Conservation (phyloP, 2,797 vertebrate genomes). For the Decapterus maruadsi region DNA sequence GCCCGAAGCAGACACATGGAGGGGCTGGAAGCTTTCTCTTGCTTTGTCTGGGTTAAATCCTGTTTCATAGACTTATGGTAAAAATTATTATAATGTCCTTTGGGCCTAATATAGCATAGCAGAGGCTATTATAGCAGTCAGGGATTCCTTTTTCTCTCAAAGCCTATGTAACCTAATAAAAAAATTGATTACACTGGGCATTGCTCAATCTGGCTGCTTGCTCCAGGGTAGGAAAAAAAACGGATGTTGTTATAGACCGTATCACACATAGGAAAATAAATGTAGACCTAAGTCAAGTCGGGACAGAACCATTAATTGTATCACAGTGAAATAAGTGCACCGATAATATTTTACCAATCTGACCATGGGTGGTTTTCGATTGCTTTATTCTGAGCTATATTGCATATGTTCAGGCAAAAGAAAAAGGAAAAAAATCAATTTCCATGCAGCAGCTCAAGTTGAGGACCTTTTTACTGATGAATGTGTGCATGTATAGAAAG, state of each 20-base stretch:
- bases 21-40: constrained; percentile 18
- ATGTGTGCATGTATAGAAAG: constrained; percentile 1
- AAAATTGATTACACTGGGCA: constrained; percentile 58
- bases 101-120: constrained; percentile 43
- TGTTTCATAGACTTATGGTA: constrained; percentile 41
- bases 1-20: neutral
- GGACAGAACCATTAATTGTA: constrained; percentile 31
- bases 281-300: constrained; percentile 5
- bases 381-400: neutral
- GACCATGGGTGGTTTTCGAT: constrained; percentile 8
- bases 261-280: constrained; percentile 5
- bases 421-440: neutral
- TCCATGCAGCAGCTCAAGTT: neutral
- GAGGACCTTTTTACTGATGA: neutral
- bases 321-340: constrained; percentile 18
- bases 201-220: constrained; percentile 42
- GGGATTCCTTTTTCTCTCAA: constrained; percentile 51
- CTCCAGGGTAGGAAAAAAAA: constrained; percentile 37
- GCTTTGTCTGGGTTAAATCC: constrained; percentile 48
- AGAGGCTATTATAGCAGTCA: constrained; percentile 31
- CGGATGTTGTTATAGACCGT: constrained; percentile 39
- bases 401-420: neutral
- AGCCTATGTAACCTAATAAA: constrained; percentile 65
- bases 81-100: constrained; percentile 51
- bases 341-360: constrained; percentile 17